phyloP scores from a whole-genome alignment of 2,797 vertebrate genomes.

The Euthynnus affinis region DNA sequence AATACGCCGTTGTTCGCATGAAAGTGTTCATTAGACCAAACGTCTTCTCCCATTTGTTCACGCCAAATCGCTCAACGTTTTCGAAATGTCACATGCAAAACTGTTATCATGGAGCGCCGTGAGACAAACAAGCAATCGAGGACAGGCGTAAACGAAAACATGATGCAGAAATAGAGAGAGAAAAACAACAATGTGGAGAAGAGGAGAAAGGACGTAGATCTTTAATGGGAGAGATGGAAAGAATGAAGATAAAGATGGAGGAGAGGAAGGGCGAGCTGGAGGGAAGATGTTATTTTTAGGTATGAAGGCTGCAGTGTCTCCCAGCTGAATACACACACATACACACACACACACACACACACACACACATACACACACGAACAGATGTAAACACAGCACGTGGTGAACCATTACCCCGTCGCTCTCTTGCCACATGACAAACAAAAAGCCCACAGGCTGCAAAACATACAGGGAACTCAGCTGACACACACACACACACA shows the following conservation, averaged over 20 bases:
- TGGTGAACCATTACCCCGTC: slow-evolving; percentile 26
- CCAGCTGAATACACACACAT: slow-evolving; percentile 46
- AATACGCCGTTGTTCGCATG: background rate
- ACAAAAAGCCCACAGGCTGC: slow-evolving; percentile 54
- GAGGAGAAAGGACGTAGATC: slow-evolving; percentile 3
- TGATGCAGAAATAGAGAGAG: background rate
- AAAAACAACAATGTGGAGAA: background rate
- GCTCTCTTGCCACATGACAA: slow-evolving; percentile 61
- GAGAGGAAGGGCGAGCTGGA: slow-evolving; percentile 48
- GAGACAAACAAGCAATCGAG: background rate
- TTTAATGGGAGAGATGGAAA: slow-evolving; percentile 47
- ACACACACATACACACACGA: slow-evolving; percentile 22
- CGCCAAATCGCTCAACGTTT: background rate
- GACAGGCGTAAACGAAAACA: slow-evolving; percentile 19
- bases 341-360: slow-evolving; percentile 29
- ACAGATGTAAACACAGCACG: slow-evolving; percentile 62
- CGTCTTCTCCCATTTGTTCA: background rate
- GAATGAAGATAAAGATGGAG: slow-evolving; percentile 59
- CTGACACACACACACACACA: slow-evolving; percentile 39
- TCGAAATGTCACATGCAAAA: background rate
- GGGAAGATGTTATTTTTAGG: slow-evolving; percentile 58
- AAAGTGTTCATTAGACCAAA: background rate
- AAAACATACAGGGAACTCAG: slow-evolving; percentile 53
- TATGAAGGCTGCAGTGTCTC: slow-evolving; percentile 41
- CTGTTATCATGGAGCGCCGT: background rate